These are phyloP conservation scores for Macrophya alboannulata DNA, from an alignment of 2,888 invertebrate species.

Conservation along the genomic window DNA sequence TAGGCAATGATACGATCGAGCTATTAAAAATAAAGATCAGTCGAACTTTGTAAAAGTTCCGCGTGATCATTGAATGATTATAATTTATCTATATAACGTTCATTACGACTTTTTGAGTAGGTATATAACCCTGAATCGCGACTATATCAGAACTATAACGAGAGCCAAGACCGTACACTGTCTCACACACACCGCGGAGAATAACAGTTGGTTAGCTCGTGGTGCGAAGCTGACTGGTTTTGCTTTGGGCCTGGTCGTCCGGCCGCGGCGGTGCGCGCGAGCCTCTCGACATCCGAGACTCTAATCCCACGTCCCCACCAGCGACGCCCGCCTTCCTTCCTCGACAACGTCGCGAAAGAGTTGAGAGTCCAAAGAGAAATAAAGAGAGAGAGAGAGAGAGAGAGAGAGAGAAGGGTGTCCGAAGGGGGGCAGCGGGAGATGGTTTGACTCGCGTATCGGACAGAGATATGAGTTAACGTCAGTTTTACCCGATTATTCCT, in stretches of 20 bases:
- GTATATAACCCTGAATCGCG: constrained; percentile 1
- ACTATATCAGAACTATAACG: not conserved
- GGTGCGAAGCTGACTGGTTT: constrained; percentile 50
- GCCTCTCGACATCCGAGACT: constrained; percentile 43
- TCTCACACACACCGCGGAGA: not conserved
- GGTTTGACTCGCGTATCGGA: constrained; percentile 22
- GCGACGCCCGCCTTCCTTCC: not conserved
- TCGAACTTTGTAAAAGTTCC: not conserved
- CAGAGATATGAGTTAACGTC: not conserved
- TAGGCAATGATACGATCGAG: no score
- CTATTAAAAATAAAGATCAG: not conserved
- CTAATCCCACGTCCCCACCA: constrained; percentile 41
- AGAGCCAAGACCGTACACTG: not conserved
- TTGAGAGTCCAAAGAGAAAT: constrained; percentile 42
- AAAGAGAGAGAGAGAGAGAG: constrained; percentile 29
- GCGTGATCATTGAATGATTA: not conserved
- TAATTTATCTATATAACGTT: not conserved
- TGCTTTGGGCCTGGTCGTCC: constrained; percentile 15
- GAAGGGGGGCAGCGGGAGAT: not conserved
- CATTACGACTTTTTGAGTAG: not conserved
- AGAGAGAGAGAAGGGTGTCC: constrained; percentile 1
- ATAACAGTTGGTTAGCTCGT: constrained; percentile 50
- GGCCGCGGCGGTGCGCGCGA: constrained; percentile 31
- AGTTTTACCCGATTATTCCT: constrained; percentile 3
- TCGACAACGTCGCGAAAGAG: constrained; percentile 34